Percentiles rank a stretch among this genome's conserved stretches.
phyloP scores from a whole-genome alignment of 2,888 invertebrate genomes.

The Fragum whitleyi region DNA sequence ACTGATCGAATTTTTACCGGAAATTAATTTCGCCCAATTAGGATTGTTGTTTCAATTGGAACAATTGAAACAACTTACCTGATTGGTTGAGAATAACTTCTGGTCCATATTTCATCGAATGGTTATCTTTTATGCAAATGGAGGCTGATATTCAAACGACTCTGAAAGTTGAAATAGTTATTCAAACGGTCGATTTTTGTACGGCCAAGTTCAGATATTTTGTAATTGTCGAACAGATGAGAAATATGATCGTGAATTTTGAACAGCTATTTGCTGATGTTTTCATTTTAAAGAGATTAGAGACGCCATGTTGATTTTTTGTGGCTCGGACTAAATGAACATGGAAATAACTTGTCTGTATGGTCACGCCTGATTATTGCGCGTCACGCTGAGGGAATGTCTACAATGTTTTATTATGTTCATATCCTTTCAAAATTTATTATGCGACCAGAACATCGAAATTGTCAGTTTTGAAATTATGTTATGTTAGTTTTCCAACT shows the following conservation, averaged over 20 bases:
- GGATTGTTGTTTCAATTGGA: too few species aligned
- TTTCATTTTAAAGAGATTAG: constrained; percentile 30
- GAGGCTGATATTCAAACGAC: too few species aligned
- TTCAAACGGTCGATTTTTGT: neutral
- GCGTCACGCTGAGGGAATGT: neutral
- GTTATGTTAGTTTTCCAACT: too few species aligned
- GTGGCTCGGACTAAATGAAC: constrained; percentile 24
- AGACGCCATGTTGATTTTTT: constrained; percentile 31
- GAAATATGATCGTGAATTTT: constrained; percentile 64
- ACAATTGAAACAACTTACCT: too few species aligned
- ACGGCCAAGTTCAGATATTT: constrained; percentile 28
- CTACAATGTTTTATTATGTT: neutral
- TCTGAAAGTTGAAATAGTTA: too few species aligned
- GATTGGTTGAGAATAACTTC: too few species aligned
- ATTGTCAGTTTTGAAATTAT: neutral
- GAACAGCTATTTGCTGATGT: constrained; percentile 27
- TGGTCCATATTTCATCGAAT: too few species aligned
- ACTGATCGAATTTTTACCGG: too few species aligned
- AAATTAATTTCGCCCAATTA: too few species aligned
- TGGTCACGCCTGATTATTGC: constrained; percentile 15
- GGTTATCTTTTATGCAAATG: too few species aligned
- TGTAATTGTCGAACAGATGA: constrained; percentile 50
- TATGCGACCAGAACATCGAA: too few species aligned
- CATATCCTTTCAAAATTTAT: neutral
- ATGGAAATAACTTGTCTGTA: constrained; percentile 25